phyloP scores from a whole-genome alignment of 1,140 invertebrate genomes.

The Scaptomyza pallida region DNA sequence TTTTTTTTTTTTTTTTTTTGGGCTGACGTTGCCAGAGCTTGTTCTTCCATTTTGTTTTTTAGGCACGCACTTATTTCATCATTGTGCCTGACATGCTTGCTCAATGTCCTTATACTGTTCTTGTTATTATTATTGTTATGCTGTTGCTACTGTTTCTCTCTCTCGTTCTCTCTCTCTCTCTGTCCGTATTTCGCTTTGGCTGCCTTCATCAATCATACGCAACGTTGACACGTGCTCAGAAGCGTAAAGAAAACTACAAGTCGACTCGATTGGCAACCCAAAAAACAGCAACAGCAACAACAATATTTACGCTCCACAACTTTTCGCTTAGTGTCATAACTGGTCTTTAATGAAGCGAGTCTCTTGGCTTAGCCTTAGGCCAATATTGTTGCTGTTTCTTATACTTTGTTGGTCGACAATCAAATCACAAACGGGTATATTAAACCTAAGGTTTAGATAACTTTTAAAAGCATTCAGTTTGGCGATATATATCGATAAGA shows the following conservation, averaged over 20 bases:
- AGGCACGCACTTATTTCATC: conserved; percentile 48
- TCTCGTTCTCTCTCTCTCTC: conserved; percentile 23
- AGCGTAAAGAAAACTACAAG: conserved; percentile 44
- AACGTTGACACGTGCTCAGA: conserved; percentile 70
- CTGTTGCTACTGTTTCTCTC: conserved; percentile 9
- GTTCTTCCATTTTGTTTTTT: neutral
- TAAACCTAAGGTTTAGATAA: no score
- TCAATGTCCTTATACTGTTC: conserved; percentile 44
- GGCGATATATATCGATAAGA: no score
- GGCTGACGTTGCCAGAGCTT: conserved; percentile 10
- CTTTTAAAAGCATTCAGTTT: no score
- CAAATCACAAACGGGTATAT: no score
- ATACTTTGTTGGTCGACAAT: no score
- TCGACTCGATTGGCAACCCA: conserved; percentile 4
- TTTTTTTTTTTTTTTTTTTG: conserved; percentile 15
- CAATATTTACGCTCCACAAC: conserved; percentile 48
- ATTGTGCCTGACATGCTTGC: conserved; percentile 52
- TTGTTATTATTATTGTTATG: conserved; percentile 40
- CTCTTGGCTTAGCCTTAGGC: conserved; percentile 28
- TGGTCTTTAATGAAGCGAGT: conserved; percentile 71
- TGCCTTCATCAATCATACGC: conserved; percentile 79
- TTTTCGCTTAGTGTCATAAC: conserved; percentile 66
- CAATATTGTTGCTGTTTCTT: no score
- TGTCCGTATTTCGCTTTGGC: conserved; percentile 7
- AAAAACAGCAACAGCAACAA: no score